phyloP scores from a whole-genome alignment of 2,888 invertebrate species.

The Melinaea marsaeus region DNA sequence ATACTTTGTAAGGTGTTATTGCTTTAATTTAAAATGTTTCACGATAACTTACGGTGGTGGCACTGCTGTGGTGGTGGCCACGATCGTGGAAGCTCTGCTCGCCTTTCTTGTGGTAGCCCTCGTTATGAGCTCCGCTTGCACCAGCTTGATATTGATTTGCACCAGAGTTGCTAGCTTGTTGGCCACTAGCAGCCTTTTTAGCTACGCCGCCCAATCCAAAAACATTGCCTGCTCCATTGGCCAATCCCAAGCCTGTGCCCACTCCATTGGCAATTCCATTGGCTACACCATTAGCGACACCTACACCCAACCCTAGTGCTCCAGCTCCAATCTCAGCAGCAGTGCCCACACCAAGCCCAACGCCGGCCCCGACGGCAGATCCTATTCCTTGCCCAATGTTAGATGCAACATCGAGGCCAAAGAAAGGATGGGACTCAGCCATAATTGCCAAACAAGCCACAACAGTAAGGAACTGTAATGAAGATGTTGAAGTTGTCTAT shows the following conservation, averaged over 20 bases:
- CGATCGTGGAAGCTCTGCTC: constrained; percentile 12
- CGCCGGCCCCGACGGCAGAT: background rate
- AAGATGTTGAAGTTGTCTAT: no score
- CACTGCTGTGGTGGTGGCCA: constrained; percentile 16
- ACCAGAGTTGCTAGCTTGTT: background rate
- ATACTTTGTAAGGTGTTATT: background rate
- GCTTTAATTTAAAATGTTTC: background rate
- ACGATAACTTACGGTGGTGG: constrained; percentile 9
- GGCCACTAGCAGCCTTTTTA: no score
- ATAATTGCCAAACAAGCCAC: background rate
- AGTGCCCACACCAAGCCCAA: background rate
- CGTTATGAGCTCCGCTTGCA: background rate
- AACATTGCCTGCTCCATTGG: no score
- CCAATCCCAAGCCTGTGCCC: background rate
- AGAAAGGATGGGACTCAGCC: background rate
- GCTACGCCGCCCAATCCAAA: no score
- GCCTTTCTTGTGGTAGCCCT: constrained; percentile 11
- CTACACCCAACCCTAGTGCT: background rate
- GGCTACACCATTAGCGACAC: no score
- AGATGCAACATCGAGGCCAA: background rate
- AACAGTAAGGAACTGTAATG: background rate
- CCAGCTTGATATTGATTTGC: constrained; percentile 2
- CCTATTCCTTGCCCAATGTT: background rate
- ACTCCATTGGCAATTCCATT: no score
- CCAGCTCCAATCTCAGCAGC: background rate